These are phyloP conservation scores for Catostylus mosaicus DNA, from an alignment of 30 jellyfish, hydroid and myxozoan genomes.

Conservation along the genomic window DNA sequence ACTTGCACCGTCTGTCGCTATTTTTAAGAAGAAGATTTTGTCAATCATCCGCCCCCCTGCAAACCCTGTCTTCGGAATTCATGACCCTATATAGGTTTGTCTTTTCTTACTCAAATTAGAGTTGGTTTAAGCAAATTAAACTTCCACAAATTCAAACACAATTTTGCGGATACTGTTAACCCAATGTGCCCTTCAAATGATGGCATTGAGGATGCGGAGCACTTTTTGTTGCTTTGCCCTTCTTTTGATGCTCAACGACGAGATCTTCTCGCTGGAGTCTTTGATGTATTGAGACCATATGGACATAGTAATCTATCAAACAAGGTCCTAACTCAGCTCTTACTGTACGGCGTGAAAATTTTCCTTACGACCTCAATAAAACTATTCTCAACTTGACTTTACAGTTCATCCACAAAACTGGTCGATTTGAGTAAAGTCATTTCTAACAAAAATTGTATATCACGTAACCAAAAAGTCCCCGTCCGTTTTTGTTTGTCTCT, in stretches of 20 bases:
- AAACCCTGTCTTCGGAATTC: conserved; percentile 34
- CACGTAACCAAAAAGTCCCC: conserved; percentile 13
- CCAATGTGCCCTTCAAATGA: conserved; percentile 45
- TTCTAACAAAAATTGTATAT: conserved; percentile 4
- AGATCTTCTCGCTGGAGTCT: conserved; percentile 25
- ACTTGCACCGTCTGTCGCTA: conserved; percentile 62
- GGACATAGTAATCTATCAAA: conserved; percentile 3
- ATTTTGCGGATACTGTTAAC: conserved; percentile 34
- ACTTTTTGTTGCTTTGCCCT: conserved; percentile 57
- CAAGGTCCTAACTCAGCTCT: conserved; percentile 28
- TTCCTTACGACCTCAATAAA: conserved; percentile 18
- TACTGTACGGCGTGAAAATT: conserved; percentile 37
- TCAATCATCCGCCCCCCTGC: conserved; percentile 49
- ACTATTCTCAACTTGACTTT: conserved; percentile 21
- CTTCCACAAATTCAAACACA: conserved; percentile 27
- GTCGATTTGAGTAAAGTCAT: conserved; percentile 30
- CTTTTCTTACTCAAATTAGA: conserved; percentile 27
- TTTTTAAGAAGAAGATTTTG: conserved; percentile 39
- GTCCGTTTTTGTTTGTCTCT: conserved; percentile 13
- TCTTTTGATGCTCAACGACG: conserved; percentile 7
- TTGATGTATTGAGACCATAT: not conserved
- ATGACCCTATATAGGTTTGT: conserved; percentile 25
- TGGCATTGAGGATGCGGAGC: conserved; percentile 47
- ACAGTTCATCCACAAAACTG: conserved; percentile 21
- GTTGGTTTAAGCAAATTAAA: conserved; percentile 39